Conservation (phyloP, 1,140 invertebrate genomes). For the Latrodectus geometricus region DNA sequence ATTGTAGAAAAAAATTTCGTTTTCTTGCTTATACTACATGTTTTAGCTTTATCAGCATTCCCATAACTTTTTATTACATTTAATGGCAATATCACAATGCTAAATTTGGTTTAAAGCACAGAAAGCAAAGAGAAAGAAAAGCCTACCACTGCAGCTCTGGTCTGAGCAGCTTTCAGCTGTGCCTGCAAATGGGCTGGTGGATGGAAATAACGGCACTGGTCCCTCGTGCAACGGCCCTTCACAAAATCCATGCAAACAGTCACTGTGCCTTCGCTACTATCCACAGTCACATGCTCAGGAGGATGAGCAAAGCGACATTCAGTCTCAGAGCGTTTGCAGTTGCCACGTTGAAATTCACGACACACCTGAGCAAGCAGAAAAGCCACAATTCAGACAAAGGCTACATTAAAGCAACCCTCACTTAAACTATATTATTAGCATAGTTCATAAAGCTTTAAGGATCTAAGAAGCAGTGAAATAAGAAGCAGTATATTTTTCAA, state of each 20-base stretch:
- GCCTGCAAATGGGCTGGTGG: conserved; percentile 97
- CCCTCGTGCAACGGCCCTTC: conserved; percentile 72
- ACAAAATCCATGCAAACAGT: conserved; percentile 99
- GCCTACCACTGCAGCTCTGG: conserved; percentile 76
- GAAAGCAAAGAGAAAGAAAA: conserved; percentile 34
- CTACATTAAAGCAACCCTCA: too few species aligned
- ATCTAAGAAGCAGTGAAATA: too few species aligned
- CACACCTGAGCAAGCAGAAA: conserved; percentile 81
- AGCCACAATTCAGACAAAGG: conserved; percentile 32
- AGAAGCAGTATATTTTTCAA: too few species aligned
- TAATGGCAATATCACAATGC: conserved; percentile 5
- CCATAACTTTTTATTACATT: neutral
- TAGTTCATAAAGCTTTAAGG: too few species aligned
- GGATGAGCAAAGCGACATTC: conserved; percentile 98
- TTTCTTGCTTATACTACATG: too few species aligned
- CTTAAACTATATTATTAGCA: too few species aligned
- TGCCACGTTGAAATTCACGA: conserved; percentile 97
- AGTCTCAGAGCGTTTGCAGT: conserved; percentile 93
- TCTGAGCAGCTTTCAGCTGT: conserved; percentile 93
- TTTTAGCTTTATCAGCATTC: neutral
- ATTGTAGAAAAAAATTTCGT: too few species aligned
- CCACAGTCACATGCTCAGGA: conserved; percentile 84
- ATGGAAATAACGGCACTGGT: conserved; percentile 82
- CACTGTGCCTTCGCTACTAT: conserved; percentile 91
- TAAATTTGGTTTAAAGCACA: conserved; percentile 5